Base-by-base conservation (phyloP, 2,113 vertebrate species). In the Butorides virescens region DNA sequence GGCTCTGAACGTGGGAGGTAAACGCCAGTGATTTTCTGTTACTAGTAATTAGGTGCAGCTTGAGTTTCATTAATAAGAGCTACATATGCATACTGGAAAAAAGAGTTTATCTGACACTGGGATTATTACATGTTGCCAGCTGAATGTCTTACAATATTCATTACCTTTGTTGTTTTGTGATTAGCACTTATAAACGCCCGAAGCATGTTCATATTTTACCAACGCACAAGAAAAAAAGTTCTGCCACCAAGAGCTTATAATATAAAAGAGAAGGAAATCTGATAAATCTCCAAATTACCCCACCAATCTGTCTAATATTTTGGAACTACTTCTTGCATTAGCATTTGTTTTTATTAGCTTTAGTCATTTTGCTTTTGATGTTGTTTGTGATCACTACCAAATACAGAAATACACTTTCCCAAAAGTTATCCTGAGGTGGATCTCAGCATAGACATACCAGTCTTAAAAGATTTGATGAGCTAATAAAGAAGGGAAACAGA, bases 1-100 rank as follows among this genome's bases (percentile, higher is more conserved):
- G 95, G 88, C 65, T 93, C 65, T 74, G 29, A 74, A 29, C 0
- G 44, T 86, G 86, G 92, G 96, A 93, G 44, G 82, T 74, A 91
- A 96, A 96, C 0, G 70, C 85, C 74, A 61, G 32, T 62, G 92
- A 79, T 81, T 63, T 93, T 97, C 82, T 95, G 87, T 94, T 92
- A 92, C 91, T 77, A 90, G 68, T 96, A 96, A 97, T 96, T 97
- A 97, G 8, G 49, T 94, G 61, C 50, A 75, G 80, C 62, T 95
- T 95, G 73, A 95, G 68, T 90, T 92, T 94, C 81, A 95, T 88
- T 96, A 96, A 91, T 92, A 85, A 92, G 76, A 95, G 56, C 79
- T 86, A 81, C 87, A 72, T 65, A 58, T 86, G 78, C 85, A 89
- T 95, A 39, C 53, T 73, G 88, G 74, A 62, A 94, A 79, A 71